phyloP scores from a whole-genome alignment of 2,797 vertebrate species.

The Diplodus puntazzo region DNA sequence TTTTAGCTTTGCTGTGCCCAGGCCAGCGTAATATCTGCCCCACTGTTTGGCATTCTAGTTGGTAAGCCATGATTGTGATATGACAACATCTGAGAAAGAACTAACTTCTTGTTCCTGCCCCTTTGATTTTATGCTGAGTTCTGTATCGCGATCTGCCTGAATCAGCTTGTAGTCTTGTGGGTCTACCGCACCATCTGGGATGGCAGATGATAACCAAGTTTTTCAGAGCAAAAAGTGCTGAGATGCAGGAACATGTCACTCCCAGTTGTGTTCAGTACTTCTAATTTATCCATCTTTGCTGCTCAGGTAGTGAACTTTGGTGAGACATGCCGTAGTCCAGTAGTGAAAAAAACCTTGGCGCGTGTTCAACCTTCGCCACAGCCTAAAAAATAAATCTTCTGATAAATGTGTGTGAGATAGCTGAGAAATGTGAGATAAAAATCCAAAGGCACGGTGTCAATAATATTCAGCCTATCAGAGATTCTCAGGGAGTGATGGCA shows the following conservation, averaged over 20 bases:
- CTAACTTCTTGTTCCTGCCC: slow-evolving; percentile 39
- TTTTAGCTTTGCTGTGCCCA: slow-evolving; percentile 3
- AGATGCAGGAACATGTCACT: slow-evolving; percentile 65
- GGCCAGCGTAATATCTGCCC: slow-evolving; percentile 23
- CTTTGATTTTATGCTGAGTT: slow-evolving; percentile 76
- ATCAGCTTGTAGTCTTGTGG: slow-evolving; percentile 78
- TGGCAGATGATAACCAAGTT: slow-evolving; percentile 77
- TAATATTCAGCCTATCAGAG: slow-evolving; percentile 57
- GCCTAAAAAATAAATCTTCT: slow-evolving; percentile 49
- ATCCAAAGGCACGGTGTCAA: slow-evolving; percentile 50
- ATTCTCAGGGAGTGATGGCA: slow-evolving; percentile 56
- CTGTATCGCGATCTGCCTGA: slow-evolving; percentile 61
- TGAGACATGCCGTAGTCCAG: slow-evolving; percentile 30
- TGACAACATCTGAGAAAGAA: slow-evolving; percentile 41
- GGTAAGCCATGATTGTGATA: slow-evolving; percentile 22
- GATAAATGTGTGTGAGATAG: slow-evolving; percentile 61
- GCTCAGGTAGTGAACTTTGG: slow-evolving; percentile 60
- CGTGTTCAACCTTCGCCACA: slow-evolving; percentile 19
- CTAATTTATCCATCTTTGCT: slow-evolving; percentile 64
- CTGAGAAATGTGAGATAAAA: slow-evolving; percentile 50
- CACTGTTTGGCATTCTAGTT: slow-evolving; percentile 6
- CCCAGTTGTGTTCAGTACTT: slow-evolving; percentile 73
- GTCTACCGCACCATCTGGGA: slow-evolving; percentile 80
- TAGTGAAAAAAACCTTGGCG: slow-evolving; percentile 29
- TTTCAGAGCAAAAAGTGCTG: slow-evolving; percentile 71